phyloP scores from a whole-genome alignment of 2,113 vertebrate species.

The Phodopus roborovskii region DNA sequence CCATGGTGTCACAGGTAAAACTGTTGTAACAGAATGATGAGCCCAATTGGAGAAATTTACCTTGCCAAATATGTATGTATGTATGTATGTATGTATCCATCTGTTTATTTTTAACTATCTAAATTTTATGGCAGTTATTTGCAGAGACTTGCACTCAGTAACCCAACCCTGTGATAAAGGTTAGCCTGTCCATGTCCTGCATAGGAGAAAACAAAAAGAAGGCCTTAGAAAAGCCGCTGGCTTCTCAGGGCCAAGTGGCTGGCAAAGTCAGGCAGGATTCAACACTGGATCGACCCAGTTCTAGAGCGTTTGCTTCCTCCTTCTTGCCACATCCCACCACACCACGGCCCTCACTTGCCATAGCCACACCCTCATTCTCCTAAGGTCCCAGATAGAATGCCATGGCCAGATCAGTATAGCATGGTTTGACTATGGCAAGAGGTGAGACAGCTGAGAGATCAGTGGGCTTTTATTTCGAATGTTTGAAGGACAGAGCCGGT shows the following conservation, averaged over 20 bases:
- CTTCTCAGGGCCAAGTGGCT: neutral
- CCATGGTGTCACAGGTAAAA: neutral
- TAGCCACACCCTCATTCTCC: neutral
- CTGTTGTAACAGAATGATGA: neutral
- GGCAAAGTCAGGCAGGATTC: neutral
- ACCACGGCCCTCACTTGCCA: neutral
- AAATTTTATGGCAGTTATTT: neutral
- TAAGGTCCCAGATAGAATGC: neutral
- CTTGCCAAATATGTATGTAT: no score
- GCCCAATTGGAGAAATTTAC: neutral
- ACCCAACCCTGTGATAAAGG: neutral
- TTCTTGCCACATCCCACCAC: no score
- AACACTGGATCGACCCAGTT: neutral
- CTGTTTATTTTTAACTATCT: neutral
- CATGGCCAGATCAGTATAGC: neutral
- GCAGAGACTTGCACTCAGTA: neutral
- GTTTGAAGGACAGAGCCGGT: neutral
- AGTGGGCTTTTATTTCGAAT: neutral
- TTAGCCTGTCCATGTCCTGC: neutral
- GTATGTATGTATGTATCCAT: no score
- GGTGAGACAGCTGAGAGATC: neutral
- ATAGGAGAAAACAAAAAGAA: neutral
- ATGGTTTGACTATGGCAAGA: neutral
- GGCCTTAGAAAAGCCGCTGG: neutral
- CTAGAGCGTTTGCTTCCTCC: neutral